phyloP scores from a whole-genome alignment of 2,888 invertebrate species.

The Machimus rusticus region DNA sequence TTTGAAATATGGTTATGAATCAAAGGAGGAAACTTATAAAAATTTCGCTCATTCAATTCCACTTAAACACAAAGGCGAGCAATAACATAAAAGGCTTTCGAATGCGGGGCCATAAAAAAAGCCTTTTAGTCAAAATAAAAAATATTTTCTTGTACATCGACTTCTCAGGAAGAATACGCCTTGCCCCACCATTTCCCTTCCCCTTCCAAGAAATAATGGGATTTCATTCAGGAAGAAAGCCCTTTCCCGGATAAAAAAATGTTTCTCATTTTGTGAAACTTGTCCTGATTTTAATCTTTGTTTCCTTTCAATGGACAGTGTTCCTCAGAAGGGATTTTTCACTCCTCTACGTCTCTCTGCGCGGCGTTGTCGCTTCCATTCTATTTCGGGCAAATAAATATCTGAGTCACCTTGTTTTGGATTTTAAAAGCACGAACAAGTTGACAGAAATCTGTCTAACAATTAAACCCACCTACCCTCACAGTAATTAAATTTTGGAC shows the following conservation, averaged over 20 bases:
- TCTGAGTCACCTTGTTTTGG: neutral
- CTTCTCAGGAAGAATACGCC: neutral
- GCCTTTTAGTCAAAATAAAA: neutral
- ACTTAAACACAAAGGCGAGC: neutral
- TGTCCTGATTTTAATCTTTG: constrained; percentile 33
- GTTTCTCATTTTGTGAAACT: constrained; percentile 10
- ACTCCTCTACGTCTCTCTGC: neutral
- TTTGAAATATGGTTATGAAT: neutral
- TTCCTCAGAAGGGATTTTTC: neutral
- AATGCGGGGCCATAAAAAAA: neutral
- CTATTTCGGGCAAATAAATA: neutral
- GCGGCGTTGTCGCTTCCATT: neutral
- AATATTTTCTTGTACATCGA: neutral
- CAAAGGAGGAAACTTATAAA: neutral
- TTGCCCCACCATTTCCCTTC: neutral
- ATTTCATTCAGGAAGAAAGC: neutral
- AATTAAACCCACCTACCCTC: neutral
- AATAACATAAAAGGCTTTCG: neutral
- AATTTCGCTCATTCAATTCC: neutral
- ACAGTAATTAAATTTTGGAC: neutral
- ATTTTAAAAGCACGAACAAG: neutral
- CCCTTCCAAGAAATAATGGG: neutral
- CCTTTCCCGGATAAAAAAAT: neutral
- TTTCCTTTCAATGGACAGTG: constrained; percentile 5
- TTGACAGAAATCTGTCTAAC: neutral